Base-by-base conservation (phyloP, 2,888 invertebrate species). In the Xiphydria camelus region DNA sequence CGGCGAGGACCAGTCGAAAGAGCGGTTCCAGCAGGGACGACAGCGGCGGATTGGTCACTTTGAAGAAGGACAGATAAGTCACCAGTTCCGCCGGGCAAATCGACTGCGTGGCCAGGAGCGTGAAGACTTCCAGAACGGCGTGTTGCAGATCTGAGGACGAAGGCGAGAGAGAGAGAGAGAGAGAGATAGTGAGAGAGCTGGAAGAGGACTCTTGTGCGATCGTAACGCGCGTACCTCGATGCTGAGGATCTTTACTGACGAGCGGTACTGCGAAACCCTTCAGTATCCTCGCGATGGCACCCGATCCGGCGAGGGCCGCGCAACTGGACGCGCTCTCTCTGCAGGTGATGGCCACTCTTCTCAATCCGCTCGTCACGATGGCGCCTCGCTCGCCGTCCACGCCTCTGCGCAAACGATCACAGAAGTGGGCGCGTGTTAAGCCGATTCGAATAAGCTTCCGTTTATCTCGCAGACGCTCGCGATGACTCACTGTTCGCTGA, bases 131-230 rank as follows among this genome's bases (percentile, higher is more conserved):
- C 29, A 88, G 70, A 39, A 86, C 78, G 35, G 84, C 82, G 57
- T 81, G 79, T 55, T 86, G 87, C 10, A 88, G 73, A 47, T 87
- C 87, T 85, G 69, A 18, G 65, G 58, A n/a, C n/a, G n/a, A n/a
- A n/a, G n/a, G n/a, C n/a, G n/a, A n/a, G n/a, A n/a, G n/a, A n/a
- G n/a, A n/a, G n/a, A n/a, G n/a, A n/a, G n/a, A n/a, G n/a, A n/a
- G n/a, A n/a, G n/a, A n/a, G n/a, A n/a, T n/a, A 31, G 19, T 17
- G 29, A 19, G 41, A 17, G 3, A 17, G 14, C 4, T 10, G 19
- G 35, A 34, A 36, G 12, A n/a, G n/a, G 18, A 19, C 23, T 34
- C 10, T n/a, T n/a, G n/a, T n/a, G n/a, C n/a, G n/a, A n/a, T n/a
- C n/a, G n/a, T n/a, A n/a, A n/a, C n/a, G n/a, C n/a, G n/a, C n/a